A percentile compares a stretch with the other conserved stretches of the same genome.
These are phyloP conservation scores for Epicauta chinensis DNA, from an alignment of 1,140 invertebrate genomes.

Conservation along the genomic window DNA sequence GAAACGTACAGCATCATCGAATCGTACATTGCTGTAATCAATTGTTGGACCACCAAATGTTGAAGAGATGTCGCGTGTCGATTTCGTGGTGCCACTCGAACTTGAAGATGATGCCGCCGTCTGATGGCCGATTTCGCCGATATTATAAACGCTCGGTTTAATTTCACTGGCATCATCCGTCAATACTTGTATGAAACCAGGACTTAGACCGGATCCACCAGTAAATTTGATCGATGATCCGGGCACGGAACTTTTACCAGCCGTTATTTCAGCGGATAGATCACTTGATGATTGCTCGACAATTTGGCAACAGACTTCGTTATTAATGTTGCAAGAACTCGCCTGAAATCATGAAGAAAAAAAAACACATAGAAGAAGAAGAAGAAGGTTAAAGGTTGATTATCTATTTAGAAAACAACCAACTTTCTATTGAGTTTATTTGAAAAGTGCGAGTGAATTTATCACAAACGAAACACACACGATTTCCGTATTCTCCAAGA, in stretches of 20 bases:
- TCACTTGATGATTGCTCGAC: conserved; percentile 10
- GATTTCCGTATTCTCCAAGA: too few relatives aligned
- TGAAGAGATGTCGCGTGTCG: conserved; percentile 16
- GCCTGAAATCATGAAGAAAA: conserved; percentile 41
- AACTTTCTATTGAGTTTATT: too few relatives aligned
- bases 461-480: too few relatives aligned
- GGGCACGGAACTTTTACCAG: conserved; percentile 29
- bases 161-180: neutral
- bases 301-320: conserved; percentile 46
- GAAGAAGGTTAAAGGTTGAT: too few relatives aligned
- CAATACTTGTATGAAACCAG: conserved; percentile 26
- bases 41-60: conserved; percentile 26
- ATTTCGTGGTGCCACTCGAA: conserved; percentile 20
- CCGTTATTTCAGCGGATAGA: conserved; percentile 14
- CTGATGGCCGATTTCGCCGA: conserved; percentile 21
- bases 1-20: conserved; percentile 34
- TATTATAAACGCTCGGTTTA: conserved; percentile 18
- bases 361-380: neutral
- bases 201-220: conserved; percentile 24
- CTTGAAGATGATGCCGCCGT: conserved; percentile 7
- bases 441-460: too few relatives aligned
- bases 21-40: conserved; percentile 36
- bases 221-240: conserved; percentile 23
- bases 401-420: too few relatives aligned
- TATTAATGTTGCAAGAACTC: conserved; percentile 42